Evolutionary conservation across 2,113 vertebrate genomes (phyloP).

Genomic region (Scophthalmus maximus): DNA sequence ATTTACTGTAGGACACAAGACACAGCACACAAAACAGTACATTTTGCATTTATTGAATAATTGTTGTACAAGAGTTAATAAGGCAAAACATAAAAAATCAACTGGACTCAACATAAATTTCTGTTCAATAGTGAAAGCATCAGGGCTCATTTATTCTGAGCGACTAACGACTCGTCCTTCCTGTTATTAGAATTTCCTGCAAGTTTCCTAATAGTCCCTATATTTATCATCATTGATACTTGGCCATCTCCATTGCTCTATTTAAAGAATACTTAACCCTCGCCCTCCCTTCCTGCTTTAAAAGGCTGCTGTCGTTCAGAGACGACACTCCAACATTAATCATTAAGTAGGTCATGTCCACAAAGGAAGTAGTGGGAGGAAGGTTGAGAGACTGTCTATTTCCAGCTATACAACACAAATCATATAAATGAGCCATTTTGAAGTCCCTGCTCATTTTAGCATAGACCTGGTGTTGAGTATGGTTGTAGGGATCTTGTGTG

Average conservation of each 20-base stretch:
- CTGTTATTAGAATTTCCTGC: background rate
- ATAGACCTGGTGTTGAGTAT: background rate
- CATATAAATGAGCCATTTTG: no score
- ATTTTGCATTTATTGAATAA: slow-evolving; percentile 52
- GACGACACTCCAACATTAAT: background rate
- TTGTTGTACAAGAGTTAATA: background rate
- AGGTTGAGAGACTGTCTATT: no score
- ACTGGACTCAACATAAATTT: background rate
- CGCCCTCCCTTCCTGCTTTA: background rate
- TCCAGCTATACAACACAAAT: background rate
- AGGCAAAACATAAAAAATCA: background rate
- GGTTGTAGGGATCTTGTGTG: background rate
- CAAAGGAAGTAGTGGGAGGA: no score
- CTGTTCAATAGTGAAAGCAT: background rate
- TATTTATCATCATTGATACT: background rate
- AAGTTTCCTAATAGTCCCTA: background rate
- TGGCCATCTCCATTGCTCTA: background rate
- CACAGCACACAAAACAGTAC: slow-evolving; percentile 13
- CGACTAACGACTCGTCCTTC: background rate
- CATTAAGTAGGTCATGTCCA: background rate
- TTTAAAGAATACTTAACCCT: background rate
- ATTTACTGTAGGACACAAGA: slow-evolving; percentile 25
- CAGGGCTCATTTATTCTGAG: background rate
- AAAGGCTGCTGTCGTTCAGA: background rate
- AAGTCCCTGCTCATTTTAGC: background rate